Conservation (phyloP, 2,888 invertebrate species). For the Tubulanus polymorphus region DNA sequence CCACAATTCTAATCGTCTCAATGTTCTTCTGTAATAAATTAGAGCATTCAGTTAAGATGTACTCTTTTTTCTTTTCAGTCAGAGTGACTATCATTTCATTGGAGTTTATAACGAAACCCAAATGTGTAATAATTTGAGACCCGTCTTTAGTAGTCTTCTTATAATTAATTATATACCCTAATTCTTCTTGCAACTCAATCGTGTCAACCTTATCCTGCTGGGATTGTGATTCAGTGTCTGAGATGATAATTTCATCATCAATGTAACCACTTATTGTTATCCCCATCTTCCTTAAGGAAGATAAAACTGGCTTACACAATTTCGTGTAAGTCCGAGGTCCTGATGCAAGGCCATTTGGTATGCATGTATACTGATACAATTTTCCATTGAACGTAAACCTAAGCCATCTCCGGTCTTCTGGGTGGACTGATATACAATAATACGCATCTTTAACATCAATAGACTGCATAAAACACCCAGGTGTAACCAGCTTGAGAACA, state of each 20-base stretch:
- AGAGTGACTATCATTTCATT: conserved; percentile 16
- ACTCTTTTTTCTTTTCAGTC: neutral
- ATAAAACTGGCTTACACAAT: conserved; percentile 19
- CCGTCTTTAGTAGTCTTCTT: conserved; percentile 16
- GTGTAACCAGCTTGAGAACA: conserved; percentile 12
- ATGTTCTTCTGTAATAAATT: neutral
- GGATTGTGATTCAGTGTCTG: too few species aligned
- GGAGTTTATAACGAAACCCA: conserved; percentile 19
- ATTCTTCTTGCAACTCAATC: conserved; percentile 2
- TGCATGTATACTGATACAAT: conserved; percentile 13
- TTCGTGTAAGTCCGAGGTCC: conserved; percentile 22
- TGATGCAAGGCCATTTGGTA: conserved; percentile 19
- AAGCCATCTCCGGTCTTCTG: conserved; percentile 14
- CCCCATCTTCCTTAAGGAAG: conserved; percentile 14
- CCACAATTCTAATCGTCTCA: neutral
- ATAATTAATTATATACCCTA: conserved; percentile 10
- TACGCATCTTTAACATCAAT: conserved; percentile 20
- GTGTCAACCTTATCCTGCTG: conserved; percentile 5
- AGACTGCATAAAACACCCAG: conserved; percentile 16
- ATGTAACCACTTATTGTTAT: conserved; percentile 13
- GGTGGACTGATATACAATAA: conserved; percentile 13
- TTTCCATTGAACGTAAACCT: conserved; percentile 18
- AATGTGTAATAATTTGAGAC: conserved; percentile 10
- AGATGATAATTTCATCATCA: conserved; percentile 10
- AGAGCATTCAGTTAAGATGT: neutral